Evolutionary conservation across 2,797 vertebrate genomes (phyloP), one percentile per base, ranked within the genome.

Genomic region (Acanthopagrus latus): DNA sequence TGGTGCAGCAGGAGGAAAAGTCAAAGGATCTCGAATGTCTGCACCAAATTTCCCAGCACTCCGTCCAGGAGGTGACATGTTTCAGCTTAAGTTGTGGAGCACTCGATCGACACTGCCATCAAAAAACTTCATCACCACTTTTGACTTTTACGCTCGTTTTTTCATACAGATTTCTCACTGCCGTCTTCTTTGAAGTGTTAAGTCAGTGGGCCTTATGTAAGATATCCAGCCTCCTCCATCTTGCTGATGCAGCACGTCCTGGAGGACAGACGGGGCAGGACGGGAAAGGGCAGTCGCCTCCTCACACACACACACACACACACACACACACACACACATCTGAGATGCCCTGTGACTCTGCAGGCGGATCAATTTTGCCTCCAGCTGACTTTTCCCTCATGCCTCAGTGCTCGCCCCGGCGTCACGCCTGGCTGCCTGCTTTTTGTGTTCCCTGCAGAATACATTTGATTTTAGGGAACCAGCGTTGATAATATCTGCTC

Each of bases 191-290:
- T 77, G 58, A 73, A 20, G 74, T 62, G 64, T 76, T 38, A 83
- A 84, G 79, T 83, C 70, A 51, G 21, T 50, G 25, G n/a, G 46
- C 38, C 29, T 86, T 76, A 84, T 81, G 81, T 86, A 85, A 92
- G 75, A 80, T 9, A 83, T 41, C 78, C 60, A 25, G 13, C 81
- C 20, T 62, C 71, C 60, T 65, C 73, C 62, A 54, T 81, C 43
- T 25, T 84, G 89, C 92, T 92, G 92, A 91, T 76, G 86, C 91
- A 83, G 89, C 86, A 4, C 9, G n/a, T 90, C 76, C 82, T 86
- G 81, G 75, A 92, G 89, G 90, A 82, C 89, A 74, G 80, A 80
- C 41, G 25, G 83, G 77, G 59, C 80, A 80, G 80, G 80, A 69
- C 63, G 4, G 71, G 51, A 70, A 85, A 86, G 84, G 80, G 47